A percentile compares a stretch with the other conserved stretches of the same genome.
Conservation (phyloP, 2,888 invertebrate species). For the Entomobrya multifasciata region DNA sequence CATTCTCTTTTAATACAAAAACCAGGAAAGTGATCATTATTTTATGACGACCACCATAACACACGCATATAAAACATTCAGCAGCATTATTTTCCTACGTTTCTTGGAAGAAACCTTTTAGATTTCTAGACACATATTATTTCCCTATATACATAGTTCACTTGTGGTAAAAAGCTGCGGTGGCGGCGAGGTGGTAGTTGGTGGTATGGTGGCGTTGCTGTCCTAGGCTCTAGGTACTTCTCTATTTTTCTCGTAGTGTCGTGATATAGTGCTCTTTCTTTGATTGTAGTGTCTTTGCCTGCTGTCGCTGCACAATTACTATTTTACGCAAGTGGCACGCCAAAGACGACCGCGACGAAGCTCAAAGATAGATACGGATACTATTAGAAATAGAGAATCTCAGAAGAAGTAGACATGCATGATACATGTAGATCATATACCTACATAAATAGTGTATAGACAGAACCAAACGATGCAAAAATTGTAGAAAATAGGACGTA, state of each 20-base stretch:
- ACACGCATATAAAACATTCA: not conserved
- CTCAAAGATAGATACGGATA: conserved; percentile 38
- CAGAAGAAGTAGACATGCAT: not conserved
- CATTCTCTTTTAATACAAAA: conserved; percentile 12
- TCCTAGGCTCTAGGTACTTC: not conserved
- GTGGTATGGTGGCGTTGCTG: not conserved
- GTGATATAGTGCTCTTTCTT: not conserved
- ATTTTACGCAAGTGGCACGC: conserved; percentile 54
- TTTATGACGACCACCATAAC: conserved; percentile 49
- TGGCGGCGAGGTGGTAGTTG: conserved; percentile 36
- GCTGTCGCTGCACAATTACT: conserved; percentile 23
- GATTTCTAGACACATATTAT: too few relatives aligned
- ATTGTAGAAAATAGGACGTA: conserved; percentile 49
- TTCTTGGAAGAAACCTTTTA: too few relatives aligned
- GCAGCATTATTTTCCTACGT: conserved; percentile 14
- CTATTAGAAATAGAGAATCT: conserved; percentile 8
- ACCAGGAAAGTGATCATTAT: conserved; percentile 53
- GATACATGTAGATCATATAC: not conserved
- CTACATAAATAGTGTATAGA: not conserved
- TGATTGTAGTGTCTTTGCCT: not conserved
- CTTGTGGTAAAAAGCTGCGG: too few relatives aligned
- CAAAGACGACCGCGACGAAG: conserved; percentile 18
- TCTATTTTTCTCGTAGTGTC: not conserved
- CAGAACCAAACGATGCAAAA: conserved; percentile 19
- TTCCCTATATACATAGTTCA: too few relatives aligned